Conservation (phyloP, 1,140 invertebrate species). For the Brachionus calyciflorus region DNA sequence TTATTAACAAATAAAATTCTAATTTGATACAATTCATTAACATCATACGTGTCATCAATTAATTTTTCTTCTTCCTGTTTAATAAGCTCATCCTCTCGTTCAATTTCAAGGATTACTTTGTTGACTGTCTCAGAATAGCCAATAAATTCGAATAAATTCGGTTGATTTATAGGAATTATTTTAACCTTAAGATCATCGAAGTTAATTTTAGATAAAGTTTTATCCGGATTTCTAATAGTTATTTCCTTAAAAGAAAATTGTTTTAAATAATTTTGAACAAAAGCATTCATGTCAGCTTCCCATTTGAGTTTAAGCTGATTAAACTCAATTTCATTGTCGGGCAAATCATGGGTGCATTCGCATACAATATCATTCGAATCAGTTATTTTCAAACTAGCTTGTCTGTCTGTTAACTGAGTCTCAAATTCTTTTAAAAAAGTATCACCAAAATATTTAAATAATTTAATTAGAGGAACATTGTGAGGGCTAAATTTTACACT, state of each 20-base stretch:
- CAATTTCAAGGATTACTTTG: neutral
- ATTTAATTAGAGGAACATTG: neutral
- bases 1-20: conserved; percentile 1
- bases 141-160: neutral
- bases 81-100: neutral
- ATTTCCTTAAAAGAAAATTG: neutral
- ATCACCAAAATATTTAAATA: neutral
- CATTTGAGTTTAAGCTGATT: neutral
- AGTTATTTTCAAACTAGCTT: neutral
- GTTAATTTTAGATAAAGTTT: neutral
- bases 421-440: neutral
- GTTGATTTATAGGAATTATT: neutral
- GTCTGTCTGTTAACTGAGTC: neutral
- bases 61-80: neutral
- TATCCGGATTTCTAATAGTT: neutral
- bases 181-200: neutral
- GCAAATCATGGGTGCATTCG: neutral
- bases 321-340: neutral
- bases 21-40: neutral
- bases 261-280: neutral
- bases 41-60: neutral
- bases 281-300: conserved; percentile 2
- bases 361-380: neutral
- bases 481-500: neutral
- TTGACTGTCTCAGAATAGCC: neutral